Evolutionary conservation across 2,888 invertebrate genomes (phyloP), one percentile per base, ranked within the genome.

Genomic region (Pyralis farinalis): DNA sequence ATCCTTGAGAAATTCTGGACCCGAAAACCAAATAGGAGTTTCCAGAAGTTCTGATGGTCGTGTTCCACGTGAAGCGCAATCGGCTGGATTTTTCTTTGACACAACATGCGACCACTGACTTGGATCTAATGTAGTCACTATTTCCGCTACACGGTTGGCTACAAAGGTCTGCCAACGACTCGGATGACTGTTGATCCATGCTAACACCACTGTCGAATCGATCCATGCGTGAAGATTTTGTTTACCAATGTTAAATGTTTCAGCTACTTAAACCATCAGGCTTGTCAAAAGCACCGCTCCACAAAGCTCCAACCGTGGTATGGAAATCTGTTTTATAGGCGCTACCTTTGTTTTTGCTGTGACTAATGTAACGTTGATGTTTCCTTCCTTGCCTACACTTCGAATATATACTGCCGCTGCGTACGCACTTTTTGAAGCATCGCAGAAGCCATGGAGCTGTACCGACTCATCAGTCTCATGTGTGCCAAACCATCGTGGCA

Each of bases 331-430:
- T 32, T 41, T 41, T n/a, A 41, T 22, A 3, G 36, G 36, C 1
- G 41, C 41, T 0, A 41, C 41, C 9, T 20, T 31, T 3, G 40
- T 41, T 20, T 36, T 41, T 1, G 49, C 27, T 1, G 45, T 37
- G 6, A 54, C 10, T 10, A 54, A 29, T 12, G 11, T 30, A 8
- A 48, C 42, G 4, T 47, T 30, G 7, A 51, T 16, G 2, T 37
- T 9, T 3, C 35, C 40, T 8, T 9, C 1, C 0, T 12, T 21
- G 25, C 51, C 38, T 7, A 46, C 28, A 5, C 43, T 21, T 6
- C 47, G 30, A 3, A 46, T n/a, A 9, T 51, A 55, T 0, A 53
- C 41, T 7, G 12, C 42, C 1, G 37, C 42, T 10, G 37, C 33
- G 9, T 34, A 42, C 7, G 37, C 37, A 6, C 12, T 29, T n/a